These are phyloP conservation scores for Aurelia aurita DNA, from an alignment of 30 jellyfish, hydroid and myxozoan species.

Conservation along the genomic window DNA sequence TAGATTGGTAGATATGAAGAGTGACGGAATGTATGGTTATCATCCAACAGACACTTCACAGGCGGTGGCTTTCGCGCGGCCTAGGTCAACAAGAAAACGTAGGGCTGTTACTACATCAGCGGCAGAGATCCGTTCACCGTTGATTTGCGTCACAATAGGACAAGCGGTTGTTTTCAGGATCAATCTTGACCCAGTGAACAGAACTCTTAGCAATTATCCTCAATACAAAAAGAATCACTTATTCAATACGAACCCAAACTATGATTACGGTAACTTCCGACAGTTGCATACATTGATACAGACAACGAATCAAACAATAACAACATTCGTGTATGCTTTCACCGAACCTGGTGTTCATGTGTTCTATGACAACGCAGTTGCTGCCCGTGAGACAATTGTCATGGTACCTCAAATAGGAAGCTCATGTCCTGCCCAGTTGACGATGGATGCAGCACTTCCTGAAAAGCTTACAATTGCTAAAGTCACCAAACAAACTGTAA, in stretches of 20 bases:
- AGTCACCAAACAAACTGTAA: conserved; percentile 54
- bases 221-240: conserved; percentile 87
- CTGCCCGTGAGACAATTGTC: conserved; percentile 90
- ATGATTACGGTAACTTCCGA: conserved; percentile 95
- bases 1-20: conserved; percentile 35
- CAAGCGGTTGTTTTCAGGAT: conserved; percentile 83
- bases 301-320: conserved; percentile 82
- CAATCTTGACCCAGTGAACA: conserved; percentile 64
- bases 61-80: conserved; percentile 7
- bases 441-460: conserved; percentile 84
- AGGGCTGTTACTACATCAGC: conserved; percentile 72
- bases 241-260: conserved; percentile 89
- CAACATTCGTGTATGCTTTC: conserved; percentile 86
- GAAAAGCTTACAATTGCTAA: conserved; percentile 38
- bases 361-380: conserved; percentile 88
- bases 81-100: conserved; percentile 48
- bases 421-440: conserved; percentile 74
- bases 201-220: conserved; percentile 92
- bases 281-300: conserved; percentile 82
- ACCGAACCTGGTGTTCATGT: conserved; percentile 94
- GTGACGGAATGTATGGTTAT: conserved; percentile 82
- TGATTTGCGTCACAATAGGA: conserved; percentile 81
- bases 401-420: conserved; percentile 89
- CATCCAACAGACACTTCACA: conserved; percentile 48
- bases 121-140: conserved; percentile 85